Evolutionary conservation across 2,888 invertebrate species (phyloP).

Genomic region (Sylvicola cinctus): DNA sequence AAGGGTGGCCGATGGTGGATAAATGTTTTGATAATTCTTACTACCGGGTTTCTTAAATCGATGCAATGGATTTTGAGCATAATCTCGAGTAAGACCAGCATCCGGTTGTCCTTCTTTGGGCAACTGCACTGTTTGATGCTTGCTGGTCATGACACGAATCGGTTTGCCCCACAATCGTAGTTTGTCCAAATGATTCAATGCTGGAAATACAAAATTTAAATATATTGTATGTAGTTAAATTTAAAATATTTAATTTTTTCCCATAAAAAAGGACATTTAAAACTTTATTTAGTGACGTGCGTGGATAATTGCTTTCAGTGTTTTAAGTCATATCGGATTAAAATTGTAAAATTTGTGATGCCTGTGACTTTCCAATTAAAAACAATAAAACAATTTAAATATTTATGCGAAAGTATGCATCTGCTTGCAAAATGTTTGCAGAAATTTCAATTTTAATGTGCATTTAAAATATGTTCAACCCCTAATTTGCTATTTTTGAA

Average conservation of each 20-base stretch:
- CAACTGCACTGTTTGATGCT: constrained; percentile 96
- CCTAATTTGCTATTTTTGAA: no score
- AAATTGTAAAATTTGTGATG: no score
- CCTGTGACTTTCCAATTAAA: no score
- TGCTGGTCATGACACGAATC: constrained; percentile 94
- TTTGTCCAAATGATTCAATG: constrained; percentile 93
- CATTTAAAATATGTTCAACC: no score
- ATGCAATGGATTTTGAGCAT: constrained; percentile 88
- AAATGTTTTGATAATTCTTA: constrained; percentile 99
- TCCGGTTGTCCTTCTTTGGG: constrained; percentile 98
- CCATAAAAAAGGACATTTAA: no score
- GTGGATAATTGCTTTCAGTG: no score
- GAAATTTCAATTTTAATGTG: no score
- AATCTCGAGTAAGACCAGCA: constrained; percentile 97
- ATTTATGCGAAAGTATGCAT: no score
- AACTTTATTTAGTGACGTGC: no score
- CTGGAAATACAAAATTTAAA: constrained; percentile 30
- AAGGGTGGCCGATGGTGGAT: constrained; percentile 94
- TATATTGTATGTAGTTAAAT: constrained; percentile 5
- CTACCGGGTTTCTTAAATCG: constrained; percentile 99
- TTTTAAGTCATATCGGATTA: no score
- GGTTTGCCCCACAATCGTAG: constrained; percentile 91
- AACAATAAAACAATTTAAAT: no score
- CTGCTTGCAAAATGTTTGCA: no score
- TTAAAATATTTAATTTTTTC: not conserved